Evolutionary conservation across 2,888 invertebrate species (phyloP), one percentile per base, ranked within the genome.

Genomic region (Cyclophora albipunctata): DNA sequence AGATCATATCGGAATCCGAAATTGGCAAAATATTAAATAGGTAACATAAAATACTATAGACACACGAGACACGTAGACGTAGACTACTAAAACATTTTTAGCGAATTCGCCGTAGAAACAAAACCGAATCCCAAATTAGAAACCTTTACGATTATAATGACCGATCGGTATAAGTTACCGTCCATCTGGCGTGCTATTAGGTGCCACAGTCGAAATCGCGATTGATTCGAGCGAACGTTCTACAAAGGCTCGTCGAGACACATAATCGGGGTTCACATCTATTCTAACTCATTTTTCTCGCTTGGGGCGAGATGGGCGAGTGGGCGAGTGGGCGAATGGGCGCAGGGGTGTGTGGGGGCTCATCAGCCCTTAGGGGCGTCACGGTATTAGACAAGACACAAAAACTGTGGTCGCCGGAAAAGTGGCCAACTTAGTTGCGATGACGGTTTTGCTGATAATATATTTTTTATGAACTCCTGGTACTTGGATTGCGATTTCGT

Each of bases 271-370:
- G 74, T 78, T 79, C 85, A 83, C 88, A 88, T 89, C 88, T 89
- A 86, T 87, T 84, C 87, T 88, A 87, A 87, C 88, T 88, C 89
- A 89, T 89, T 89, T 89, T 89, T 88, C 89, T 89, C 84, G 84
- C 80, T 78, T 66, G 78, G 76, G 78, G 82, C 71, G 69, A 57
- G 58, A 56, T 64, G 67, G 70, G 61, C 60, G 61, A 54, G 67
- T 59, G 71, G 78, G 71, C 75, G 81, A 84, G 67, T 59, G 71
- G 78, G 71, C 75, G 81, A 84, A 80, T 84, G 84, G 81, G 75
- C 71, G 74, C 65, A 20, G 55, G 65, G 56, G 58, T 70, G 66
- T 59, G 62, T 63, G 67, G 60, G 71, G 78, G 71, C 75, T 82
- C 84, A 80, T 84, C 84, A 82, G 75, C 71, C 75, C 65, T 69